Evolutionary conservation across 1,140 invertebrate species (phyloP).

Genomic region (Plutomurus gul): DNA sequence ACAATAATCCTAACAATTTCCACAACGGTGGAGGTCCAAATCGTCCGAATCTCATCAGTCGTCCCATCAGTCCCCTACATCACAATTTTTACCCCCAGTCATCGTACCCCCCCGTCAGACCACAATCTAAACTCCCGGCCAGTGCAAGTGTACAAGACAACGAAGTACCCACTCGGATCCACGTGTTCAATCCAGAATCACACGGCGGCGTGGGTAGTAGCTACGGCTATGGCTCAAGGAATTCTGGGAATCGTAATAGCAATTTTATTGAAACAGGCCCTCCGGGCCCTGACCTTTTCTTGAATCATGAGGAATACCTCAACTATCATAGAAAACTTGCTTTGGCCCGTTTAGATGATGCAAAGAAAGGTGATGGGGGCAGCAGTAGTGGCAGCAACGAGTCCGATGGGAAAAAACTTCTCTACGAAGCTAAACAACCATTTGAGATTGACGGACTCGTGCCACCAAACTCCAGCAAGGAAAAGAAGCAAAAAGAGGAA

Average conservation of each 20-base stretch:
- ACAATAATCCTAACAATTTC: background rate
- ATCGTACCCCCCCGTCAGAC: background rate
- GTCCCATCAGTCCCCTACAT: background rate
- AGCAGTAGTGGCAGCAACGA: background rate
- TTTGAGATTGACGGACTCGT: slow-evolving; percentile 36
- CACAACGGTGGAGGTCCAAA: background rate
- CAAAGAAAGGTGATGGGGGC: background rate
- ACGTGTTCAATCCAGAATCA: slow-evolving; percentile 38
- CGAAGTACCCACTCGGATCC: slow-evolving; percentile 41
- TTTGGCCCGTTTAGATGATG: slow-evolving; percentile 25
- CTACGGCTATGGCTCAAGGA: background rate
- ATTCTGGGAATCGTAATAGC: background rate
- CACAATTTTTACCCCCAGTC: background rate
- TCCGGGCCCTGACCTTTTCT: slow-evolving; percentile 46
- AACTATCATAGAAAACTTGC: slow-evolving; percentile 51
- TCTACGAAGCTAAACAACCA: slow-evolving; percentile 35
- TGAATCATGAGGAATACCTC: slow-evolving; percentile 52
- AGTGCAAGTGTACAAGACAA: slow-evolving; percentile 16
- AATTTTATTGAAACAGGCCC: slow-evolving; percentile 35
- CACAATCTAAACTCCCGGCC: slow-evolving; percentile 36
- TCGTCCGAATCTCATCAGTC: background rate
- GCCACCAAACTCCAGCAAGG: slow-evolving; percentile 14
- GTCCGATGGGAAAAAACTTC: slow-evolving; percentile 22
- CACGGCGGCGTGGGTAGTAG: background rate
- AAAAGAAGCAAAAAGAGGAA: background rate